phyloP scores from a whole-genome alignment of 2,888 invertebrate species.

The Cybosia mesomella region DNA sequence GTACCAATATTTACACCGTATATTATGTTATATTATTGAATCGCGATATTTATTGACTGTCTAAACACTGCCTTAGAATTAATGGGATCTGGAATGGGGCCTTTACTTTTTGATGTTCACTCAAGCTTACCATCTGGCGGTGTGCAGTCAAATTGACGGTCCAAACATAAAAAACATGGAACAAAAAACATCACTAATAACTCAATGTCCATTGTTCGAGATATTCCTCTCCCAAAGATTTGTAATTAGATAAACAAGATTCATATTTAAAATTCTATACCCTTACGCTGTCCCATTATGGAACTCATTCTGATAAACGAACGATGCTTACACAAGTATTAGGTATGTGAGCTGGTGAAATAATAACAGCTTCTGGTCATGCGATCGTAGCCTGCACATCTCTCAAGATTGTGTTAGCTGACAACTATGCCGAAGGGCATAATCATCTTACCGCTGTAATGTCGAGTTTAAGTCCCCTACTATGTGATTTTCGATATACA shows the following conservation, averaged over 20 bases:
- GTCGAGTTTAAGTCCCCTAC: slow-evolving; percentile 29
- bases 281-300: not conserved
- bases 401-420: slow-evolving; percentile 30
- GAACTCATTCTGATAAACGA: slow-evolving; percentile 38
- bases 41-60: too few relatives aligned
- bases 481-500: slow-evolving; percentile 5
- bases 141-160: too few relatives aligned
- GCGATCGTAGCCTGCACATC: slow-evolving; percentile 33
- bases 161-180: too few relatives aligned
- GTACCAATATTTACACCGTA: too few relatives aligned
- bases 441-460: slow-evolving; percentile 43
- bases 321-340: slow-evolving; percentile 41
- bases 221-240: not conserved
- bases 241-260: not conserved
- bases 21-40: too few relatives aligned
- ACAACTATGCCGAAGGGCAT: slow-evolving; percentile 44
- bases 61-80: too few relatives aligned
- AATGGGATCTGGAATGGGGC: too few relatives aligned
- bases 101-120: too few relatives aligned
- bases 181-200: not conserved
- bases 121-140: too few relatives aligned
- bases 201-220: not conserved
- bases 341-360: slow-evolving; percentile 33
- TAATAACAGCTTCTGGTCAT: slow-evolving; percentile 52
- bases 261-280: not conserved